Evolutionary conservation across 64 coral and sea anemone species (phyloP), one percentile per base, ranked within the genome.

Genomic region (Montipora foliosa): DNA sequence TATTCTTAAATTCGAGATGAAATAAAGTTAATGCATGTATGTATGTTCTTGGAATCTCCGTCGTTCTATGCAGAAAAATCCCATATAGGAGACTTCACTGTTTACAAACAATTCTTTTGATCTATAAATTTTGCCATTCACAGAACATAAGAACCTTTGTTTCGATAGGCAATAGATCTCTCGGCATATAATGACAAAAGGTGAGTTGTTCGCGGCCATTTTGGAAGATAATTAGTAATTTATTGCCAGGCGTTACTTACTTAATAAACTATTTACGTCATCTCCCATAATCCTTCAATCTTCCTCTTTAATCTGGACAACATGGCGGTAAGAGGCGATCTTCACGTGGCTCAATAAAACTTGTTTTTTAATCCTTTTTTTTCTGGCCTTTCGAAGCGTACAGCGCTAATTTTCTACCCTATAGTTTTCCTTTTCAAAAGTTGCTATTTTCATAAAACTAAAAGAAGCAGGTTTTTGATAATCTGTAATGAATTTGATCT

Each of bases 271-370:
- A 37, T 5, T 67, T 67, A 84, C 81, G 81, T 84, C 81, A 84
- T 67, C 11, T 86, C 82, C 82, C 82, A 47, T 72, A 59, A 86
- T 50, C 62, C 82, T 51, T 71, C 1, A 0, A 25, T 66, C 64
- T 62, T 59, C 47, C 82, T 86, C 66, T 86, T 86, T 50, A 50
- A 50, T 22, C 16, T 49, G 64, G 82, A 68, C 66, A 86, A 70
- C 5, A 86, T 86, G 82, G 82, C 82, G 82, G 82, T 86, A 86
- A 68, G 82, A 15, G 0, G 2, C 7, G 3, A 14, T 0, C 15
- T 72, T 86, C 82, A 86, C 82, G 82, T 86, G 82, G 82, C 82
- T 25, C 20, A 86, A 86, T 70, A 71, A 86, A 86, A 71, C 15
- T 48, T 2, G 5, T 50, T 4, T 82, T 52, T 17, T 49, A 1